Evolutionary conservation across 1,140 invertebrate genomes (phyloP), one percentile per base, ranked within the genome.

Genomic region (Hesperophylax magnus): DNA sequence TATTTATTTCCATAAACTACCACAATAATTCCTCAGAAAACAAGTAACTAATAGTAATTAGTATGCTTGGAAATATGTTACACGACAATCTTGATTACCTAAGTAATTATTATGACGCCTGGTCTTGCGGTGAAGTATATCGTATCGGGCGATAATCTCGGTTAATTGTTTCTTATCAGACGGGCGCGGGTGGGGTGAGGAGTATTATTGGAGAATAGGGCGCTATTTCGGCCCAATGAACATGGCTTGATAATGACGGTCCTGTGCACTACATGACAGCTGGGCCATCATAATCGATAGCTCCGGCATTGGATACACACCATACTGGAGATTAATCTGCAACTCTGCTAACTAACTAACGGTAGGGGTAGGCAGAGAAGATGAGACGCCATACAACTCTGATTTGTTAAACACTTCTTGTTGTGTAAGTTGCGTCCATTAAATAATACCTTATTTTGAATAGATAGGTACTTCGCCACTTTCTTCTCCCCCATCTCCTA

Each of bases 131-230:
- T 63, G 56, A 77, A 77, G 47, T 79, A 82, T 82, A 47, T 47
- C 39, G 69, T 78, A 76, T 79, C 63, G 75, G 58, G 34, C 52
- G 81, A 67, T 82, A 82, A 82, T 82, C 81, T 67, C 31, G 72
- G 75, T 78, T 79, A 82, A 79, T 82, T 82, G 81, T 79, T 82
- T 82, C 77, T 82, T 82, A 82, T 79, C 78, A 77, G 11, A 77
- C 78, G 39, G 39, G 39, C 39, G 39, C 4, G 34, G 2, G 27
- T 31, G 27, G 34, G 34, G 34, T 8, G n/a, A 67, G 11, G 53
- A 3, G 7, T 15, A 15, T 15, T 54, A 63, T 34, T n/a, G 18
- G 53, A 76, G 71, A 47, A 79, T 79, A 79, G 63, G 81, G 67
- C 61, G 34, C 18, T 69, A 17, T 39, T 61, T 69, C 22, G 69